Percentiles rank a stretch among this genome's conserved stretches.
Evolutionary conservation across 1,140 invertebrate genomes (phyloP).

Genomic region (Oreohelix idahoensis): DNA sequence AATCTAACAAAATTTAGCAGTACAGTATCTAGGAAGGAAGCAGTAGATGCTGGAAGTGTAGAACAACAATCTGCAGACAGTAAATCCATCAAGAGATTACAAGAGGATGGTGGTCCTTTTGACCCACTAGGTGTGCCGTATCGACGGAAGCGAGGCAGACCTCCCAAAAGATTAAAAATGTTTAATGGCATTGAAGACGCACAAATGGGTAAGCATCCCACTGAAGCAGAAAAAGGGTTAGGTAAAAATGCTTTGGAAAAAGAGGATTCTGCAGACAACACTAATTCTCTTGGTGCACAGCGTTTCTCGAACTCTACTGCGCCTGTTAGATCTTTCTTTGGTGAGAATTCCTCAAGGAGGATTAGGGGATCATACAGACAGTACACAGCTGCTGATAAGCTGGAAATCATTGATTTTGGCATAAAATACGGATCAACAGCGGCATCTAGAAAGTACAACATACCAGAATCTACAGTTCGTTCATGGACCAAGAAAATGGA

Average conservation of each 20-base stretch:
- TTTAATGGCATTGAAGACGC: background rate
- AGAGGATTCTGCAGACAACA: background rate
- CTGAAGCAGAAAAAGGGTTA: background rate
- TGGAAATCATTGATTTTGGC: slow-evolving; percentile 23
- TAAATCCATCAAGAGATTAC: background rate
- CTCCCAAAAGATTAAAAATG: slow-evolving; percentile 25
- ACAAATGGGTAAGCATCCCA: background rate
- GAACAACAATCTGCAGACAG: background rate
- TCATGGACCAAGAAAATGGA: slow-evolving; percentile 32
- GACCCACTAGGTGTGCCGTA: background rate
- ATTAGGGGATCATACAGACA: slow-evolving; percentile 25
- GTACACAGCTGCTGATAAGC: slow-evolving; percentile 26
- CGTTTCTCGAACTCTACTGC: background rate
- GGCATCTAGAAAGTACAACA: slow-evolving; percentile 28
- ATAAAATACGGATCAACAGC: slow-evolving; percentile 34
- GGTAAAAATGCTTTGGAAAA: background rate
- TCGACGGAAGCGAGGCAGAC: slow-evolving; percentile 18
- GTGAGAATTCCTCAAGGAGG: slow-evolving; percentile 5
- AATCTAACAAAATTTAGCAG: slow-evolving; percentile 12
- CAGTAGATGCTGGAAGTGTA: background rate
- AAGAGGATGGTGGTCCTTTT: background rate
- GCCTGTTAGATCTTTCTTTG: background rate
- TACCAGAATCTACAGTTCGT: slow-evolving; percentile 32
- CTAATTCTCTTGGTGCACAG: background rate
- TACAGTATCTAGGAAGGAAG: background rate